Evolutionary conservation across 1,140 invertebrate genomes (phyloP).

Genomic region (Drosophila lini): DNA sequence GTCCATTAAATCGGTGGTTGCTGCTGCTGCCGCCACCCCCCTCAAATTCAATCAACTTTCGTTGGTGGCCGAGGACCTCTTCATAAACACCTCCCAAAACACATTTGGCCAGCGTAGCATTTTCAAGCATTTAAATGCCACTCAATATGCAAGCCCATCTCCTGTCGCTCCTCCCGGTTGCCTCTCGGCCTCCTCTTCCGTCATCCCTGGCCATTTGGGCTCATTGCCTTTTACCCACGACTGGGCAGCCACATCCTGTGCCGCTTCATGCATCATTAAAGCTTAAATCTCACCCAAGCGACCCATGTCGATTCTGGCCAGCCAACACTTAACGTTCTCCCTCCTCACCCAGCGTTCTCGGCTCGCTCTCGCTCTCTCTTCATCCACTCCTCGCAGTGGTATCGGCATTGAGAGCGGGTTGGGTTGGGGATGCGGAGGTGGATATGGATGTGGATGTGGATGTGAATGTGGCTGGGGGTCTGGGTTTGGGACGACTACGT

Average conservation of each 20-base stretch:
- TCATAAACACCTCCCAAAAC: slow-evolving; percentile 75
- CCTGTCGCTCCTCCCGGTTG: slow-evolving; percentile 3
- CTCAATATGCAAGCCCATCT: slow-evolving; percentile 79
- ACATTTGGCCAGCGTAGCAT: slow-evolving; percentile 52
- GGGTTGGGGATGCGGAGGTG: slow-evolving; percentile 15
- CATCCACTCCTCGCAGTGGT: slow-evolving; percentile 18
- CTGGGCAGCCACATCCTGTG: slow-evolving; percentile 82
- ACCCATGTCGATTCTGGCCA: slow-evolving; percentile 76
- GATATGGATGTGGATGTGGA: slow-evolving; percentile 12
- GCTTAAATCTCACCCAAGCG: slow-evolving; percentile 82
- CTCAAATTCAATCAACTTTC: slow-evolving; percentile 46
- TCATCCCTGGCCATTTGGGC: slow-evolving; percentile 59
- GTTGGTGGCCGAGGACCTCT: slow-evolving; percentile 54
- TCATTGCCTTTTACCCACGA: slow-evolving; percentile 82
- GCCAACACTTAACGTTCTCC: slow-evolving; percentile 72
- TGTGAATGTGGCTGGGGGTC: slow-evolving; percentile 16
- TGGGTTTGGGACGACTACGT: slow-evolving; percentile 55
- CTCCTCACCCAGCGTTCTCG: slow-evolving; percentile 22
- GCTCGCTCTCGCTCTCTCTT: slow-evolving; percentile 6
- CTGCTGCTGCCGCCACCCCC: neutral
- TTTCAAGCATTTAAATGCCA: slow-evolving; percentile 82
- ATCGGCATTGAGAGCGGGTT: slow-evolving; percentile 9
- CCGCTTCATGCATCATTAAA: slow-evolving; percentile 83
- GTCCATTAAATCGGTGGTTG: slow-evolving; percentile 20
- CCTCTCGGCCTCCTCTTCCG: slow-evolving; percentile 17